Evolutionary conservation across 2,113 vertebrate genomes (phyloP).

Genomic region (Alouatta palliata): DNA sequence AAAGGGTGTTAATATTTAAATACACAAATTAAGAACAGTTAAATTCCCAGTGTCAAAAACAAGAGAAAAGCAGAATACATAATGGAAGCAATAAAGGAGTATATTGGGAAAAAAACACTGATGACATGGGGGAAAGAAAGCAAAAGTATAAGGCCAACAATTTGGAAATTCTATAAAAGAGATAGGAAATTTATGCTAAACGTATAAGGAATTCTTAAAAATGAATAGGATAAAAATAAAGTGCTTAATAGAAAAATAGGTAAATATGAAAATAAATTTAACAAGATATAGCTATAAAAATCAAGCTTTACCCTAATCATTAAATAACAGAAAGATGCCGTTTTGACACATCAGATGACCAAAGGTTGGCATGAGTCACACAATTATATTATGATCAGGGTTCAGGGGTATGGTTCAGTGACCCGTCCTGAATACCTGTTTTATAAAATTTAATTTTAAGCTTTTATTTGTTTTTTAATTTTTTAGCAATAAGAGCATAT

Average conservation of each 20-base stretch:
- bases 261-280: neutral
- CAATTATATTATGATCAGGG: neutral
- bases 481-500: neutral
- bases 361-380: neutral
- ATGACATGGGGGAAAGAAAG: neutral
- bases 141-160: neutral
- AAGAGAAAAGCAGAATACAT: neutral
- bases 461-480: neutral
- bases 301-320: neutral
- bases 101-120: neutral
- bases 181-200: neutral
- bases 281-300: neutral
- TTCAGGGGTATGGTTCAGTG: neutral
- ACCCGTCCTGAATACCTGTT: neutral
- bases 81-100: neutral
- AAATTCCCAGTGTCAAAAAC: neutral
- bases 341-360: neutral
- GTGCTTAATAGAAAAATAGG: conserved; percentile 20
- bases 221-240: neutral
- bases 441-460: neutral
- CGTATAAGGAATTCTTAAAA: neutral
- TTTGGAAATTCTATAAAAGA: neutral
- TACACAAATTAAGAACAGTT: neutral
- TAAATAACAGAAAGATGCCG: neutral
- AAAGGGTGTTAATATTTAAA: neutral